phyloP scores from a whole-genome alignment of 1,140 invertebrate genomes.

The Drosophila sulfurigaster region DNA sequence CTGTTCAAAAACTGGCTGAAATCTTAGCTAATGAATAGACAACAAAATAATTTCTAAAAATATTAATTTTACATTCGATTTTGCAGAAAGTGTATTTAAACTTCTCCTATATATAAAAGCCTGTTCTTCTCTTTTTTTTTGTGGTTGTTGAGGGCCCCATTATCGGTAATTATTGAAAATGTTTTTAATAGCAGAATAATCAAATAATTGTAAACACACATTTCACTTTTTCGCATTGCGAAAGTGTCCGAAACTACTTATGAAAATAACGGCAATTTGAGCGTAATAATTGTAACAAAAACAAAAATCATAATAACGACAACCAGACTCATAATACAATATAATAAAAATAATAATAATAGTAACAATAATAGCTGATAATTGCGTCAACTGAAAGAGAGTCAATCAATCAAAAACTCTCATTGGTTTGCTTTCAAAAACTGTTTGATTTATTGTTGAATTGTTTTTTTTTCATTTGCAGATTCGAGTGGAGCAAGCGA shows the following conservation, averaged over 20 bases:
- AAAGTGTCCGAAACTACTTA: slow-evolving; percentile 65
- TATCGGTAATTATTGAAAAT: slow-evolving; percentile 66
- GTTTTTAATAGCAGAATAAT: slow-evolving; percentile 67
- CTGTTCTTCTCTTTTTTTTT: not conserved
- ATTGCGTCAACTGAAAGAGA: slow-evolving; percentile 68
- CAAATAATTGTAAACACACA: slow-evolving; percentile 51
- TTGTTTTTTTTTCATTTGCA: slow-evolving; percentile 36
- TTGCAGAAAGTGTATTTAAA: not conserved
- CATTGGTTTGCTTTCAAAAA: slow-evolving; percentile 49
- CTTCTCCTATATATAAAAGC: not conserved
- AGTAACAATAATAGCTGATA: slow-evolving; percentile 68
- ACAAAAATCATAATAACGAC: slow-evolving; percentile 47
- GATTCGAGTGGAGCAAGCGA: slow-evolving; percentile 32
- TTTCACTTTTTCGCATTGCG: slow-evolving; percentile 71
- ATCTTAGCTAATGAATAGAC: too few relatives aligned
- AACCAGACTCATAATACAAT: slow-evolving; percentile 14
- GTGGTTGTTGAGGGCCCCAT: slow-evolving; percentile 3
- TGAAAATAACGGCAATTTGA: slow-evolving; percentile 49
- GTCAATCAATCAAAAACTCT: slow-evolving; percentile 58
- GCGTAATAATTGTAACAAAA: slow-evolving; percentile 26
- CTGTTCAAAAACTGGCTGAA: too few relatives aligned
- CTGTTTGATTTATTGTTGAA: slow-evolving; percentile 42
- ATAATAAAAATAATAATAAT: slow-evolving; percentile 62
- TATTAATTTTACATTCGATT: not conserved
- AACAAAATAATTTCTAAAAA: too few relatives aligned